A percentile compares a stretch with the other conserved stretches of the same genome.
Conservation (phyloP, 2,888 invertebrate species). For the Hypena proboscidalis region DNA sequence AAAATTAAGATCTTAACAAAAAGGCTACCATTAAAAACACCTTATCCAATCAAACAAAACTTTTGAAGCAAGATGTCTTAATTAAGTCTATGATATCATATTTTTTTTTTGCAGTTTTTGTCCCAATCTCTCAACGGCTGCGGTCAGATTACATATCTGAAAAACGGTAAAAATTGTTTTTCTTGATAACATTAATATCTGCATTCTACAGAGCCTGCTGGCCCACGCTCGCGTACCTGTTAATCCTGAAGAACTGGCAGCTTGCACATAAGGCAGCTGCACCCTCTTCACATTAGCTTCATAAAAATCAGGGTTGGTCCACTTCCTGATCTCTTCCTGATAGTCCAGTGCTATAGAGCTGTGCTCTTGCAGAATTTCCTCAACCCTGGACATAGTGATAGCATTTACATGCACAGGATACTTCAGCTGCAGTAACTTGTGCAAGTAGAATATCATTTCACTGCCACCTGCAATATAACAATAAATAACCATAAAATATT, state of each 20-base stretch:
- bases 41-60: too few relatives aligned
- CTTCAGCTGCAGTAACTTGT: constrained; percentile 95
- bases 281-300: constrained; percentile 93
- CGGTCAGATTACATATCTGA: too few relatives aligned
- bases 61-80: too few relatives aligned
- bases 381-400: constrained; percentile 93
- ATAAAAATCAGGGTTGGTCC: constrained; percentile 93
- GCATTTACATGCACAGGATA: constrained; percentile 96
- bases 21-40: too few relatives aligned
- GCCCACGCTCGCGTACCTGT: constrained; percentile 73
- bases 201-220: too few relatives aligned
- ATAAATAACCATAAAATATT: too few relatives aligned
- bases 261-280: constrained; percentile 92
- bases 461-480: constrained; percentile 91
- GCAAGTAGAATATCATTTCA: constrained; percentile 93
- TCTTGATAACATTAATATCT: too few relatives aligned
- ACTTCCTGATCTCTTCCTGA: constrained; percentile 90
- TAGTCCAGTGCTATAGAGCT: constrained; percentile 92
- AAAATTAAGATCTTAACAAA: too few relatives aligned
- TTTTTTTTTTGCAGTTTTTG: too few relatives aligned
- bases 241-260: constrained; percentile 86
- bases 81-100: too few relatives aligned
- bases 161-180: too few relatives aligned
- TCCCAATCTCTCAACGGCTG: too few relatives aligned
- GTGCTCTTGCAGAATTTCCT: constrained; percentile 94